Conservation (phyloP, 1,140 invertebrate genomes). For the Drosophila triauraria region DNA sequence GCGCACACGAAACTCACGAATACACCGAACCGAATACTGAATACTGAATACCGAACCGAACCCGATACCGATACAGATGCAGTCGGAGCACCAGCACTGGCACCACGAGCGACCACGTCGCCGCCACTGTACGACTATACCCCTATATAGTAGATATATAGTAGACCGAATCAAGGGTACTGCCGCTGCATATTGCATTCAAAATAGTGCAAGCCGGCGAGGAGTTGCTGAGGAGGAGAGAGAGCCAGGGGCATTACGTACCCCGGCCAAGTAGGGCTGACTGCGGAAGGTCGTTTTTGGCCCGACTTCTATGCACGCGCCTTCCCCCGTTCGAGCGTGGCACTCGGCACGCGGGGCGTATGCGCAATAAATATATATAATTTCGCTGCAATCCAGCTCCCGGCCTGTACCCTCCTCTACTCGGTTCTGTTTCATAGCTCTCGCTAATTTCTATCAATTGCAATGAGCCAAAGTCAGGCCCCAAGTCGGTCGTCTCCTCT, state of each 20-base stretch:
- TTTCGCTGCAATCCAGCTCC: conserved; percentile 9
- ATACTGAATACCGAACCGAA: neutral
- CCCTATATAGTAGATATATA: conserved; percentile 11
- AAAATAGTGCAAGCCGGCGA: conserved; percentile 13
- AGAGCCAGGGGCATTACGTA: neutral
- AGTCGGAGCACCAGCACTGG: conserved; percentile 5
- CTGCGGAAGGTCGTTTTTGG: conserved; percentile 40
- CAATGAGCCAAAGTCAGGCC: conserved; percentile 15
- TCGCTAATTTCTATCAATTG: conserved; percentile 76
- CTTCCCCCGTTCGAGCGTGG: conserved; percentile 36
- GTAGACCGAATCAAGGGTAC: conserved; percentile 14
- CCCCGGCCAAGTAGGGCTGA: conserved; percentile 2
- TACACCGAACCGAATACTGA: conserved; percentile 13
- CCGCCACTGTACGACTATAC: neutral
- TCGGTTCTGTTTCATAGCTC: neutral
- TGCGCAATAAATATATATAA: conserved; percentile 65
- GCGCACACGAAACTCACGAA: conserved; percentile 43
- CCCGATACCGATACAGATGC: conserved; percentile 40
- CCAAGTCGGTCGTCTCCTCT: conserved; percentile 1
- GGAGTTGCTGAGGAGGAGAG: conserved; percentile 27
- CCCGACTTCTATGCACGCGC: conserved; percentile 60
- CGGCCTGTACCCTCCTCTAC: neutral
- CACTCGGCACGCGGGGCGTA: conserved; percentile 60
- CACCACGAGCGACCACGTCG: conserved; percentile 10
- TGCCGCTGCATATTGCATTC: conserved; percentile 20